phyloP scores from a whole-genome alignment of 35 echinoderm and acorn worm genomes.

The Stichopus chloronotus region DNA sequence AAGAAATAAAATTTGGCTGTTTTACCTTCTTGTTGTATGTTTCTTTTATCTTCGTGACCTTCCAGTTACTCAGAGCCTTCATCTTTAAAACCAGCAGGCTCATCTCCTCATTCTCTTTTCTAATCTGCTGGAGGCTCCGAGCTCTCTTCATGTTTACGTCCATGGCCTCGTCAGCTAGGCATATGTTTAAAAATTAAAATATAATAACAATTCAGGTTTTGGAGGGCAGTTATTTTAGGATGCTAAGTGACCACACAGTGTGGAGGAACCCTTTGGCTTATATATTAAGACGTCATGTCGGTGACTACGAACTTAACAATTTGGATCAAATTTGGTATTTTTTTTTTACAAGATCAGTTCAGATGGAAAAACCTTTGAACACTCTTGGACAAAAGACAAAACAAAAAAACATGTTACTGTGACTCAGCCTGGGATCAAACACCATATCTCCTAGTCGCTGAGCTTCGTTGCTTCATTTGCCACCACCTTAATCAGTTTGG shows the following conservation, averaged over 20 bases:
- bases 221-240: not conserved
- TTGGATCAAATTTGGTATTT: too few relatives aligned
- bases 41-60: constrained; percentile 73
- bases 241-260: not conserved
- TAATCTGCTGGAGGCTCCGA: constrained; percentile 67
- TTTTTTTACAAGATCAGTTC: too few relatives aligned
- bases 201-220: not conserved
- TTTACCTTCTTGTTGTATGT: constrained; percentile 78
- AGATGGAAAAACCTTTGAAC: too few relatives aligned
- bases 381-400: too few relatives aligned
- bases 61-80: constrained; percentile 80
- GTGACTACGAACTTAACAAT: too few relatives aligned
- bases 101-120: constrained; percentile 86
- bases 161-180: constrained; percentile 70
- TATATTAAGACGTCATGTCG: not conserved
- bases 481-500: too few relatives aligned
- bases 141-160: constrained; percentile 81
- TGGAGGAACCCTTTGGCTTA: not conserved
- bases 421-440: too few relatives aligned
- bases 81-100: constrained; percentile 82
- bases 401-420: too few relatives aligned
- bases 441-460: too few relatives aligned
- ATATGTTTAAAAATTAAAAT: not conserved
- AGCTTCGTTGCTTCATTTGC: too few relatives aligned
- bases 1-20: not conserved